These are phyloP conservation scores for Drosophila fungiperda DNA, from an alignment of 2,888 invertebrate genomes.

Conservation along the genomic window DNA sequence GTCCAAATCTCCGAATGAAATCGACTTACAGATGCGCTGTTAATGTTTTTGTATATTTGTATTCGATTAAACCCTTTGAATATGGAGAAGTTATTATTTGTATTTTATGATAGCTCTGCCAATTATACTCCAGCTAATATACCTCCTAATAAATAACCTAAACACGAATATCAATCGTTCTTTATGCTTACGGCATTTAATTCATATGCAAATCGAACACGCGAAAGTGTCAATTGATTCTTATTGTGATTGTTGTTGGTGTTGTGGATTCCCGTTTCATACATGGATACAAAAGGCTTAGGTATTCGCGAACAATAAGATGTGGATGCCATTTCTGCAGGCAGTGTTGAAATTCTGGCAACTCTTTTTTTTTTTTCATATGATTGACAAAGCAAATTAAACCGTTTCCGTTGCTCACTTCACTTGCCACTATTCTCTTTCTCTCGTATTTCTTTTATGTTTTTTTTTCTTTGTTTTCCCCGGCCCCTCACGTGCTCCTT, in stretches of 20 bases:
- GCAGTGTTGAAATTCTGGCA: slow-evolving; percentile 2
- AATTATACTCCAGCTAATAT: slow-evolving; percentile 8
- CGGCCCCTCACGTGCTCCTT: not conserved
- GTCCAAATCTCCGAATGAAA: not conserved
- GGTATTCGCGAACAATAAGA: not conserved
- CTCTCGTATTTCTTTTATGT: slow-evolving; percentile 11
- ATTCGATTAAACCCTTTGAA: not conserved
- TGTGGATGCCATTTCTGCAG: slow-evolving; percentile 1
- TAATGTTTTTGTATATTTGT: not conserved
- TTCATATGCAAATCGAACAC: slow-evolving; percentile 67
- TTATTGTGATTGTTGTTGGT: slow-evolving; percentile 19
- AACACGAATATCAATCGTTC: slow-evolving; percentile 19
- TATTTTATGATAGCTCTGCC: not conserved
- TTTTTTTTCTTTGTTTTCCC: not conserved
- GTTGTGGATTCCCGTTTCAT: slow-evolving; percentile 17
- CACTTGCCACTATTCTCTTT: not conserved
- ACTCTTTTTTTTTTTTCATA: slow-evolving; percentile 3
- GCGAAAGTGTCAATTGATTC: slow-evolving; percentile 69
- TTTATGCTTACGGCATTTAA: slow-evolving; percentile 46
- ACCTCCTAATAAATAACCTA: not conserved
- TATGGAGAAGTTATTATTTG: not conserved
- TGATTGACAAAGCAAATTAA: slow-evolving; percentile 26
- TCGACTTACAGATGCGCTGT: slow-evolving; percentile 17
- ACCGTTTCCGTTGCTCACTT: slow-evolving; percentile 20
- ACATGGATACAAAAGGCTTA: slow-evolving; percentile 2